Evolutionary conservation across 2,888 invertebrate genomes (phyloP).

Genomic region (Rotaria magnacalcarata): DNA sequence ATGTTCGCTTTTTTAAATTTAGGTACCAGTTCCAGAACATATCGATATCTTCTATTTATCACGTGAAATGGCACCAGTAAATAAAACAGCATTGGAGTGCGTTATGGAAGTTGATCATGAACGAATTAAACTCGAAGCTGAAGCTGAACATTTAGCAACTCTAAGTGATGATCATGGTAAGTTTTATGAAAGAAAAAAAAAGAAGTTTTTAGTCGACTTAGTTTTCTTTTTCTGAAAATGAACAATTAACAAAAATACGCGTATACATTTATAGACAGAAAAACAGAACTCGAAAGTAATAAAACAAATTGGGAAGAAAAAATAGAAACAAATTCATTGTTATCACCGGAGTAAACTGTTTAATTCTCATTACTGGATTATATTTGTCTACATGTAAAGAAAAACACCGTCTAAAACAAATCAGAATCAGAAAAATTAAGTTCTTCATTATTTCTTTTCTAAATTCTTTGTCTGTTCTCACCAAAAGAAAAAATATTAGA

Average conservation of each 20-base stretch:
- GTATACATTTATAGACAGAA: background rate
- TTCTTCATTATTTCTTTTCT: too few relatives aligned
- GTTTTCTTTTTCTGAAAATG: background rate
- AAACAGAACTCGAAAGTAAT: background rate
- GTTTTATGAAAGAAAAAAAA: constrained; percentile 55
- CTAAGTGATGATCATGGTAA: constrained; percentile 72
- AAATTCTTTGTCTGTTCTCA: background rate
- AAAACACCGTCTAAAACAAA: too few relatives aligned
- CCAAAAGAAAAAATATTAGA: background rate
- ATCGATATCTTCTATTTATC: constrained; percentile 95
- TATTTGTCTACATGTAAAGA: background rate
- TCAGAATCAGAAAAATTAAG: too few relatives aligned
- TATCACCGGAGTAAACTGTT: background rate
- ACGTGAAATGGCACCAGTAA: constrained; percentile 94
- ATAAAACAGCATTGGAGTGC: constrained; percentile 86
- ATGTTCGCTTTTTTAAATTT: background rate
- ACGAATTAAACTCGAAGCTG: constrained; percentile 77
- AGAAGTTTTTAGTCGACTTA: background rate
- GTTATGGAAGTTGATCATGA: constrained; percentile 98
- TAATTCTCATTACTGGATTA: background rate
- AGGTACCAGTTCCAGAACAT: constrained; percentile 73
- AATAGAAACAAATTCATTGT: background rate
- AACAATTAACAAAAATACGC: background rate
- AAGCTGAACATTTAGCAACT: constrained; percentile 81
- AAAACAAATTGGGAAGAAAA: background rate